These are phyloP conservation scores for Phylloscopus collybita DNA, from an alignment of 2,797 vertebrate genomes.

Conservation along the genomic window DNA sequence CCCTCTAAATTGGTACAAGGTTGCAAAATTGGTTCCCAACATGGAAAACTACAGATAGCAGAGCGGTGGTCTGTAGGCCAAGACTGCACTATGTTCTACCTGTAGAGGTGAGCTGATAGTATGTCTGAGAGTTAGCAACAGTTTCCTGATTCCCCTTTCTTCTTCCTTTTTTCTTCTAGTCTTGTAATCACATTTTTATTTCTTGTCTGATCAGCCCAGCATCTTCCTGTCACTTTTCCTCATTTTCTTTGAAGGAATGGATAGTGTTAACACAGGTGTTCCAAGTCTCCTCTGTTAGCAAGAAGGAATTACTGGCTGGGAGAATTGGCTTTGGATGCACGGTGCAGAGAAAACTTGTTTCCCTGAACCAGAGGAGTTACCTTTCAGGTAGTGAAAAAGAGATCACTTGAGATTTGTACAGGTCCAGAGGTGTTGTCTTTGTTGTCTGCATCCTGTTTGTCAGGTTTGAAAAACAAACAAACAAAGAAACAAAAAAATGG, in stretches of 20 bases:
- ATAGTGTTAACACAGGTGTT: neutral
- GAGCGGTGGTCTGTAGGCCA: neutral
- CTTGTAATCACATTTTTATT: neutral
- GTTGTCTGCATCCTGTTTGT: neutral
- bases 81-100: rapidly evolving
- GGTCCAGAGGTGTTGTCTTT: neutral
- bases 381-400: neutral
- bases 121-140: neutral
- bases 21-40: neutral
- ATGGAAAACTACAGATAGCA: neutral
- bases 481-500: neutral
- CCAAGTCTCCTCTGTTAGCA: neutral
- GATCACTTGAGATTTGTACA: neutral
- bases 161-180: neutral
- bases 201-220: neutral
- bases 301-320: neutral
- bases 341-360: neutral
- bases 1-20: neutral
- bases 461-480: neutral
- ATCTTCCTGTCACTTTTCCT: neutral
- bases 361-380: neutral
- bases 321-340: neutral
- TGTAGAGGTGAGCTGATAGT: neutral
- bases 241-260: neutral
- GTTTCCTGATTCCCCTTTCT: neutral